These are phyloP conservation scores for Colletes collaris DNA, from an alignment of 2,888 invertebrate genomes.

Conservation along the genomic window DNA sequence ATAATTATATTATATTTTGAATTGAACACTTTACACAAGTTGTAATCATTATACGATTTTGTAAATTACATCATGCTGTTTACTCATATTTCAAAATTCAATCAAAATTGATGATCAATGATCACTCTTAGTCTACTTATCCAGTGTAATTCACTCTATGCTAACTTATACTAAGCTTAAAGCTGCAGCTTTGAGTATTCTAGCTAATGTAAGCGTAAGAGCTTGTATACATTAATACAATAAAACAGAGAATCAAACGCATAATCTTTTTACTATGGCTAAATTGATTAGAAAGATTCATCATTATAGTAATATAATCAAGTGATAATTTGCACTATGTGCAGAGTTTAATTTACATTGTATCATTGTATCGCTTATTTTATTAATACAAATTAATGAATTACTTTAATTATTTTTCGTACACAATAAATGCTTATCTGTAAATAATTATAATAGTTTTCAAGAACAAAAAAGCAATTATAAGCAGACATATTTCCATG, in stretches of 20 bases:
- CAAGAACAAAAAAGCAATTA: background rate
- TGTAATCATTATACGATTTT: constrained; percentile 22
- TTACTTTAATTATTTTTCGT: background rate
- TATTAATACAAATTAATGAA: constrained; percentile 4
- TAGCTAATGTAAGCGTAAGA: constrained; percentile 36
- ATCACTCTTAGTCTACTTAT: constrained; percentile 29
- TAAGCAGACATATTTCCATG: background rate
- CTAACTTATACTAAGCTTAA: constrained; percentile 28
- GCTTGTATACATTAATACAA: constrained; percentile 27
- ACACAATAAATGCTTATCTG: no score
- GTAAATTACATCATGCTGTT: background rate
- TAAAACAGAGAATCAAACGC: constrained; percentile 28
- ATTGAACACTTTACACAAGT: constrained; percentile 15
- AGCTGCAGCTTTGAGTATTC: constrained; percentile 41
- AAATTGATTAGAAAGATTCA: background rate
- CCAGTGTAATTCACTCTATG: constrained; percentile 2
- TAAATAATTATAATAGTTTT: no score
- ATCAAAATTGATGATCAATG: constrained; percentile 19
- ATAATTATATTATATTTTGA: constrained; percentile 17
- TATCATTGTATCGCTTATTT: background rate
- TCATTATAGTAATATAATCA: background rate
- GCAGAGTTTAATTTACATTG: background rate
- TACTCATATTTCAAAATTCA: constrained; percentile 14
- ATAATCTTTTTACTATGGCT: background rate
- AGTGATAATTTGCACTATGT: background rate